Evolutionary conservation across 2,888 invertebrate species (phyloP), one percentile per base, ranked within the genome.

Genomic region (Drosophila yooni): DNA sequence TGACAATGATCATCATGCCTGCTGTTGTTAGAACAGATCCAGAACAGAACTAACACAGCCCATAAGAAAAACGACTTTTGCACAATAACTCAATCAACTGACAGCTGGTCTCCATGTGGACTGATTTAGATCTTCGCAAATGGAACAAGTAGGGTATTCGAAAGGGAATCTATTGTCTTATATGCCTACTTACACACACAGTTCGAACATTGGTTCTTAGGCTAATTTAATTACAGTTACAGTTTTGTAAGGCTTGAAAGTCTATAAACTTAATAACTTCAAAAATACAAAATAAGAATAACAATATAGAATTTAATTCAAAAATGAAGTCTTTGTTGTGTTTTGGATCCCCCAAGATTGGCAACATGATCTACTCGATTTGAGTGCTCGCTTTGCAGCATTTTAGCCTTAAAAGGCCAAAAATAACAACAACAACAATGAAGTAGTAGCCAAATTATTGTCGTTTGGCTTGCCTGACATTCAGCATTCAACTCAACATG

Each of bases 31-130:
- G 67, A 75, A 67, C 48, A 46, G 53, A 53, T 58, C 46, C 76
- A 65, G 38, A 27, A 56, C 18, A 34, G 27, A 48, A 54, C 62
- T 31, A 40, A 69, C 11, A n/a, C 38, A 67, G 53, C 52, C 53
- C 70, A 54, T 50, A 54, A 68, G 18, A 18, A 27, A 56, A 62
- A 70, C 50, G 18, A 46, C 43, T 46, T 36, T 54, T 51, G 27
- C 64, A 52, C 53, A 72, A 62, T 53, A 63, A 48, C 76, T 72
- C 61, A 75, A 75, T 78, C 64, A 63, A 59, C 59, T 50, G 66
- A 25, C 40, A 64, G 52, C 36, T 51, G 52, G 18, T 52, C 31
- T 58, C 34, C 21, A 46, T 29, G 43, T 46, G 52, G 43, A 27
- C 46, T 27, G 46, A 53, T 50, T 62, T 52, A 68, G 33, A 27